Evolutionary conservation across 2,888 invertebrate species (phyloP), one percentile per base, ranked within the genome.

Genomic region (Mythimna pallens): DNA sequence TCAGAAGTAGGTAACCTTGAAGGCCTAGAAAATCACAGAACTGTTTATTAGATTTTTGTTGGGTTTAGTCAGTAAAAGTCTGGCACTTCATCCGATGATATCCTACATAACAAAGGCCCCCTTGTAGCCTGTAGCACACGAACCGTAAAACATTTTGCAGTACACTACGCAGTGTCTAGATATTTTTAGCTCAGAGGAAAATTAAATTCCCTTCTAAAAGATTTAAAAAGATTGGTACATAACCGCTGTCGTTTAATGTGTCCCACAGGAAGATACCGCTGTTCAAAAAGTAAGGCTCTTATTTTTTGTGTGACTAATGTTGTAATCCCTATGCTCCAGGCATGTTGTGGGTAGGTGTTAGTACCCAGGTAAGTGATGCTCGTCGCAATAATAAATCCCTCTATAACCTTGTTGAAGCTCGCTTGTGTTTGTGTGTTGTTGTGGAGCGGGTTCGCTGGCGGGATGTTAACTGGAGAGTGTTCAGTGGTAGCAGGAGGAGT

Each of bases 231-330:
- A 58, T 50, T 47, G 47, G 47, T 7, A 47, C 10, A 40, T 57
- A 79, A 67, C 66, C 62, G 50, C 20, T 47, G 20, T 40, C 40
- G 34, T 65, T 43, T 40, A 64, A 59, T 70, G 25, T 64, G n/a
- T 67, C 54, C 43, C 22, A 22, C 22, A 40, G 25, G 10, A 72
- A 47, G 22, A 65, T 40, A 12, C 14, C 8, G 65, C 61, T 64
- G 59, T 63, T 76, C 22, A 59, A 70, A 73, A 70, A 59, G 57
- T 62, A 52, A 70, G 54, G 22, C 34, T 50, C 36, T 70, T 47
- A 50, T 57, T 67, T 70, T 81, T 78, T 25, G n/a, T 63, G 55
- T 68, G 54, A 77, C 70, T 62, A 70, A 67, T 70, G 22, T 66
- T 70, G 59, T 78, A 69, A 78, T 70, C 43, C 57, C 36, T 47